Conservation (phyloP, 1,140 invertebrate genomes). For the Pomacea maculata region DNA sequence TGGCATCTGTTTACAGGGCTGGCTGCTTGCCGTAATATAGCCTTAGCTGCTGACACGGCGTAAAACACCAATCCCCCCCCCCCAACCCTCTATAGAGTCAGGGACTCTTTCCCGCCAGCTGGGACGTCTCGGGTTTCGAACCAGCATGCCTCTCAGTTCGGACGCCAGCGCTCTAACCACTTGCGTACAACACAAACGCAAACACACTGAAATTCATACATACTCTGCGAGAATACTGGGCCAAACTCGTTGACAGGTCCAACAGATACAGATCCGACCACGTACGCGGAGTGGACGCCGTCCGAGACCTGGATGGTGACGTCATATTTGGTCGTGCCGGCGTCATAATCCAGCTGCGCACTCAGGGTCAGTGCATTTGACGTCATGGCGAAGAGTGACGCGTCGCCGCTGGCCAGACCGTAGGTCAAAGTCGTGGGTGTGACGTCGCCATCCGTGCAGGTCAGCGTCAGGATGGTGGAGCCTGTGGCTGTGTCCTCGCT, state of each 20-base stretch:
- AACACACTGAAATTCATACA: background rate
- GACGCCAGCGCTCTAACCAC: background rate
- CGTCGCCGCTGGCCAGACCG: slow-evolving; percentile 38
- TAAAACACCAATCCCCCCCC: too few relatives aligned
- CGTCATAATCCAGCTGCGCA: slow-evolving; percentile 40
- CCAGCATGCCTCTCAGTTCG: too few relatives aligned
- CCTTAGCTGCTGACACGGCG: too few relatives aligned
- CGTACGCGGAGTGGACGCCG: slow-evolving; percentile 28
- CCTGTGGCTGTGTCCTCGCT: slow-evolving; percentile 16
- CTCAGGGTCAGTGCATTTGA: slow-evolving; percentile 25
- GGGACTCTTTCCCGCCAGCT: too few relatives aligned
- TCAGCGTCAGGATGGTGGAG: slow-evolving; percentile 19
- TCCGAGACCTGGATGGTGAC: slow-evolving; percentile 45
- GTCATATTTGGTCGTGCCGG: slow-evolving; percentile 34
- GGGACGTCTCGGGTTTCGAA: too few relatives aligned
- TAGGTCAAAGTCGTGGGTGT: slow-evolving; percentile 38
- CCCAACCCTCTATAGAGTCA: background rate
- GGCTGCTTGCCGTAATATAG: too few relatives aligned
- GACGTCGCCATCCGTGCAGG: slow-evolving; percentile 41
- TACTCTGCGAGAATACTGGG: slow-evolving; percentile 30
- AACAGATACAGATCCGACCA: slow-evolving; percentile 33
- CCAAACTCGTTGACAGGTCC: slow-evolving; percentile 28
- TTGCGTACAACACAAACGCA: background rate
- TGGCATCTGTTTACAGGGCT: too few relatives aligned
- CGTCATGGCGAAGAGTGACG: slow-evolving; percentile 34